Evolutionary conservation across 2,888 invertebrate genomes (phyloP), one percentile per base, ranked within the genome.

Genomic region (Thecocarcelia acutangulata): DNA sequence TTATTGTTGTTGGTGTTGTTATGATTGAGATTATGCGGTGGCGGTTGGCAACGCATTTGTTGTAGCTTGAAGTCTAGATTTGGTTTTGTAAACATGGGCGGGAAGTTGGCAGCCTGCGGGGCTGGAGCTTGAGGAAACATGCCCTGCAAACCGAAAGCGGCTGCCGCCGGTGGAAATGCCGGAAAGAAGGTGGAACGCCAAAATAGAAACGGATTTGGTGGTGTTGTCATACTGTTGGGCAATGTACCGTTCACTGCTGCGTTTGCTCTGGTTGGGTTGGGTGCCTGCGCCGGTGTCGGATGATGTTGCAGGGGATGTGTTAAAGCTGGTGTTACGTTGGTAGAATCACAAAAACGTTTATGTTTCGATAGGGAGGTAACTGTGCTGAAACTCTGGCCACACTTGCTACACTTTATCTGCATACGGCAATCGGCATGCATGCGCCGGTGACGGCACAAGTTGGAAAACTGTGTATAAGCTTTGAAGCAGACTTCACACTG

Each of bases 401-500:
- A 99, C 93, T 98, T 97, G 87, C 93, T 94, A 92, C 98, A 99
- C 92, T 97, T 97, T 88, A 97, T 96, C 89, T 96, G 95, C 91
- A 96, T 96, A 87, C 97, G 95, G 91, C 98, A 99, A 89, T 97
- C 96, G 70, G 96, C 95, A 93, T 99, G 99, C 97, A 99, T 98
- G 76, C 99, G 97, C 90, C 97, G 98, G 92, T 99, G 99, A n/a
- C 99, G 96, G 90, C 99, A 99, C 88, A 99, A 93, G 91, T 99
- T 99, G 46, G 98, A 99, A 91, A 99, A 99, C 92, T 99, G 99
- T 3, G 99, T 99, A 92, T 99, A 99, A 11, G 98, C 95, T 94
- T 99, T 99, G 89, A 96, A 95, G 92, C 99, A 99, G 85, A 98
- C 97, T 90, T 96, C 96, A 92, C 97, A 98, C 93, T 95, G 96